Conservation (phyloP, 2,113 vertebrate genomes). For the Cephalopholis sonnerati region DNA sequence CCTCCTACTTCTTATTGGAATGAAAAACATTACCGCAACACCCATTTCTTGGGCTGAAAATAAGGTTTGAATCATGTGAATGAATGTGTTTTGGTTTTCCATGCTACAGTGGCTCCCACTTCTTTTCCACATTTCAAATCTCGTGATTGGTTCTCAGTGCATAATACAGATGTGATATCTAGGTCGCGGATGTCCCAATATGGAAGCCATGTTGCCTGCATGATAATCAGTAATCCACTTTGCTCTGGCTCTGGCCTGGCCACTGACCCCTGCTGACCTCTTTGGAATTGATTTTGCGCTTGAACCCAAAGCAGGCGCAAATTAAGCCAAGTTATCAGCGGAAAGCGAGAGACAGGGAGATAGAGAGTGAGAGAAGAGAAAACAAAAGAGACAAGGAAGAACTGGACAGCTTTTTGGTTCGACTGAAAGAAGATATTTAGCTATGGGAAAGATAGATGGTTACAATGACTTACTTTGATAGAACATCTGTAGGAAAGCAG, state of each 20-base stretch:
- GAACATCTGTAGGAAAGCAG: constrained; percentile 89
- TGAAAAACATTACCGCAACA: constrained; percentile 42
- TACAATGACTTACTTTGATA: constrained; percentile 92
- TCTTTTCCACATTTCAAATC: constrained; percentile 68
- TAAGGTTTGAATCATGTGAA: constrained; percentile 66
- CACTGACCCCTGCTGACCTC: constrained; percentile 91
- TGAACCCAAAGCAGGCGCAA: constrained; percentile 89
- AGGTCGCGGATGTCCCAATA: constrained; percentile 67
- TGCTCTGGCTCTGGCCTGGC: constrained; percentile 82
- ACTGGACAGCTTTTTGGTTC: constrained; percentile 44
- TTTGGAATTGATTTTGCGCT: constrained; percentile 95
- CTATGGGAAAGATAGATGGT: constrained; percentile 91
- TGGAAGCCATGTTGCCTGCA: constrained; percentile 79
- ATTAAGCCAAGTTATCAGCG: constrained; percentile 89
- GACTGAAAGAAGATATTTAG: constrained; percentile 87
- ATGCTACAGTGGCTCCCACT: constrained; percentile 1
- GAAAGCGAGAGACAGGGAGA: constrained; percentile 12
- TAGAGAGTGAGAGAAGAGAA: constrained; percentile 58
- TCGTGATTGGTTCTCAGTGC: constrained; percentile 61
- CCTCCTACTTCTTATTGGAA: constrained; percentile 13
- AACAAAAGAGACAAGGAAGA: constrained; percentile 43
- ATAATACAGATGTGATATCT: constrained; percentile 67
- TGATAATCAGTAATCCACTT: constrained; percentile 91
- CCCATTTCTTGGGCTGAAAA: constrained; percentile 52
- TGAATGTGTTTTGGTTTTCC: constrained; percentile 54